phyloP scores from a whole-genome alignment of 2,888 invertebrate genomes.

The Volucella zonaria region DNA sequence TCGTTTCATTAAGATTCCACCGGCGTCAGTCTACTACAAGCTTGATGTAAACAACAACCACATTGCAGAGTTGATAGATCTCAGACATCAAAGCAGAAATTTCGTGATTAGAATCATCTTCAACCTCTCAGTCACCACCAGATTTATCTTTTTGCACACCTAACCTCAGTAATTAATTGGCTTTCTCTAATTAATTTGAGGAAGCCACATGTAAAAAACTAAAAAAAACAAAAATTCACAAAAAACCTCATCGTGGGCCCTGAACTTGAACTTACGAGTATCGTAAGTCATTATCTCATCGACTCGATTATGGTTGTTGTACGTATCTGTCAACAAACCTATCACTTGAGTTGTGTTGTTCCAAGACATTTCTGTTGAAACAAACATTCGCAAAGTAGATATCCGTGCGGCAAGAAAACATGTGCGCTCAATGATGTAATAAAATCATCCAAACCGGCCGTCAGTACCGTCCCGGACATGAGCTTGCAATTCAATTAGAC shows the following conservation, averaged over 20 bases:
- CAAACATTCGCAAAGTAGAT: neutral
- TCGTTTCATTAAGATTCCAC: too few relatives aligned
- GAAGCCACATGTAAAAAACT: neutral
- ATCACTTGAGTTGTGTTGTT: neutral
- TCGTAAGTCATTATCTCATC: constrained; percentile 6
- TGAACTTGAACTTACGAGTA: constrained; percentile 27
- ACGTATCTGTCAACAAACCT: constrained; percentile 20
- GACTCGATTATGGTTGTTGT: neutral
- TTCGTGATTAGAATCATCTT: constrained; percentile 21
- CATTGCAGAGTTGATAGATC: neutral
- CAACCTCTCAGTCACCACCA: neutral
- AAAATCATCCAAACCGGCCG: constrained; percentile 17
- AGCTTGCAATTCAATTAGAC: constrained; percentile 58
- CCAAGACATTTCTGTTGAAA: neutral
- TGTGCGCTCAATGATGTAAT: constrained; percentile 43
- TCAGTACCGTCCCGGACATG: constrained; percentile 36
- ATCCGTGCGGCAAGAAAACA: constrained; percentile 1
- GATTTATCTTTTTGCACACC: too few relatives aligned
- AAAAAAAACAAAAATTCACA: neutral
- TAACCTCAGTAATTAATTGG: neutral
- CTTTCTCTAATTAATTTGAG: neutral
- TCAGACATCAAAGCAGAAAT: neutral
- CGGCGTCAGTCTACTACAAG: too few relatives aligned
- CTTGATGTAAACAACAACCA: neutral
- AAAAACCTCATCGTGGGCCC: neutral